Conservation (phyloP, 1,140 invertebrate genomes). For the Saccostrea echinata region DNA sequence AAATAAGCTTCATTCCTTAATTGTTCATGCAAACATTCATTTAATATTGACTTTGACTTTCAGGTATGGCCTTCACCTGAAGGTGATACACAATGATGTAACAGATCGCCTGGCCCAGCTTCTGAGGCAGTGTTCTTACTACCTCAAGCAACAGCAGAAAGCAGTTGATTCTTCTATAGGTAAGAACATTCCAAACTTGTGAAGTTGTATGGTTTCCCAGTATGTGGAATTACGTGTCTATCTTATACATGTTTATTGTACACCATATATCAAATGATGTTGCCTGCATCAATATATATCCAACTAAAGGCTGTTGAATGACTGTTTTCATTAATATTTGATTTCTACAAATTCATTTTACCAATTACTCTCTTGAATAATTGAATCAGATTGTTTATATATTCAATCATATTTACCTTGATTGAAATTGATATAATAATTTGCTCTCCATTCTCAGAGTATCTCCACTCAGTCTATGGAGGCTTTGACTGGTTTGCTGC, state of each 20-base stretch:
- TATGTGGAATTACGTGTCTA: too few relatives aligned
- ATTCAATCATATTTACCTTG: not conserved
- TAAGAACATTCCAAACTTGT: not conserved
- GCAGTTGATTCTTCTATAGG: slow-evolving; percentile 47
- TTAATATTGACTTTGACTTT: not conserved
- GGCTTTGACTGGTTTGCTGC: slow-evolving; percentile 80
- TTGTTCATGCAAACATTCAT: not conserved
- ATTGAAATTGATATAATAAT: not conserved
- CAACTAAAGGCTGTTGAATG: too few relatives aligned
- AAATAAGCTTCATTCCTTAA: too few relatives aligned
- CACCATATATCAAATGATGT: too few relatives aligned
- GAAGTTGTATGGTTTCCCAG: too few relatives aligned
- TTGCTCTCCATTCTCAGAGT: slow-evolving; percentile 58
- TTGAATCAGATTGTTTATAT: too few relatives aligned
- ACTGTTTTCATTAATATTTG: too few relatives aligned
- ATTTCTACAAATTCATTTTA: too few relatives aligned
- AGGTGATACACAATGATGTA: slow-evolving; percentile 74
- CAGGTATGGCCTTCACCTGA: slow-evolving; percentile 78
- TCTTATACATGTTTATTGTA: too few relatives aligned
- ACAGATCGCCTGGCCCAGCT: slow-evolving; percentile 73
- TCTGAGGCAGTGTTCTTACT: slow-evolving; percentile 73
- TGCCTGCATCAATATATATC: too few relatives aligned
- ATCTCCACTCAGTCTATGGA: slow-evolving; percentile 70
- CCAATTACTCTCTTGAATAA: too few relatives aligned
- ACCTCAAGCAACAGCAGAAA: slow-evolving; percentile 75